Evolutionary conservation across 2,113 vertebrate species (phyloP), one percentile per base, ranked within the genome.

Genomic region (Carassius carassius): DNA sequence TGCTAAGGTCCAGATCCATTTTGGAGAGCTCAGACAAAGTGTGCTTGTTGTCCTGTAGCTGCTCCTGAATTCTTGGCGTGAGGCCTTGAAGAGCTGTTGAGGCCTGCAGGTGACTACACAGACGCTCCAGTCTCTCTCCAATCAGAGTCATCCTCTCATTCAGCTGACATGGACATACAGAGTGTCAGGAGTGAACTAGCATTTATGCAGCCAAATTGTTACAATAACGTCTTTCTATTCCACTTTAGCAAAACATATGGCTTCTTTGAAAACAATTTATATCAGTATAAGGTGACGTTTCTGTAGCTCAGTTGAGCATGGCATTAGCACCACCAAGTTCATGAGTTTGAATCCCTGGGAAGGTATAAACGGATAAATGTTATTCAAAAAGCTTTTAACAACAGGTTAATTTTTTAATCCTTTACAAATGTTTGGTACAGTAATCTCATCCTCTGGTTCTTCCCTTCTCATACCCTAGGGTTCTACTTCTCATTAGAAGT

Each of bases 81-180:
- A 94, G 94, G 0, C 94, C 94, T 1, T 94, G 95, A 4, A 94
- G 84, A 0, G 91, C 74, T 1, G 90, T 85, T 11, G 91, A 91
- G 21, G 89, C 88, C 90, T 95, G 93, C 89, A 96, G 88, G 23
- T 92, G 92, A 84, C 89, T 87, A 88, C 87, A 83, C 72, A 97
- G 90, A 54, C 90, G 91, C 76, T 96, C 94, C 75, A 97, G 90
- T 84, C 91, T 93, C 83, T 96, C 96, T 21, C 82, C 90, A 90
- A 96, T 91, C 49, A 95, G 89, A 11, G 90, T 94, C 92, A 95
- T 94, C 84, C 94, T 94, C 90, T 96, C 95, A 0, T 90, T 95
- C 49, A 96, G 90, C 96, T 97, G 80, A 0, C 81, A 10, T 25
- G 19, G 35, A 79, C 23, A 63, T 12, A 44, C 8, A 83, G 67